phyloP scores from a whole-genome alignment of 2,113 vertebrate species.

The Glaucidium brasilianum region DNA sequence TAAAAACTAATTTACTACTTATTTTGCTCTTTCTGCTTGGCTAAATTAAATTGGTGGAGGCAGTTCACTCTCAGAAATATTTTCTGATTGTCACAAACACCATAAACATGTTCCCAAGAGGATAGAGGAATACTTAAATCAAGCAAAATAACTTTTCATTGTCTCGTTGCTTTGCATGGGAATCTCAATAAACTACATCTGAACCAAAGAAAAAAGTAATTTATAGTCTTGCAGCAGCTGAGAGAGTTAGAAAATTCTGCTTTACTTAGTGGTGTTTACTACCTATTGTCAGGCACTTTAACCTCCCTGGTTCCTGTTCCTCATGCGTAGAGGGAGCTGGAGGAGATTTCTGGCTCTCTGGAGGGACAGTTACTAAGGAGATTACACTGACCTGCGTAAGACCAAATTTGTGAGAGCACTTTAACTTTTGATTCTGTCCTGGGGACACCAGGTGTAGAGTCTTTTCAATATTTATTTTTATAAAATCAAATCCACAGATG shows the following conservation, averaged over 20 bases:
- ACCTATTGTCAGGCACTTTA: neutral
- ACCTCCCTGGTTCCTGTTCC: neutral
- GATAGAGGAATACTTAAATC: neutral
- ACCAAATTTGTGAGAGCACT: neutral
- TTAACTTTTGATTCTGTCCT: neutral
- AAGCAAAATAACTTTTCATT: neutral
- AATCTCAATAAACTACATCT: neutral
- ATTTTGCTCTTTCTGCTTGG: neutral
- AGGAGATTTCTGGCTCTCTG: neutral
- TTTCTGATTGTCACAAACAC: neutral
- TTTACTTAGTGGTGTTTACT: neutral
- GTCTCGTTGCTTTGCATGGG: neutral
- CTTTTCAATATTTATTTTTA: neutral
- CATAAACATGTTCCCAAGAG: neutral
- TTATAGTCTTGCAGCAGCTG: neutral
- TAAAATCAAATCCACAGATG: neutral
- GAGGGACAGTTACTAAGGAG: neutral
- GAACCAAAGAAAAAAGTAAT: neutral
- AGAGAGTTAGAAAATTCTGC: neutral
- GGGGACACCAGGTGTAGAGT: neutral
- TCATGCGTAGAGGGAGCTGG: neutral
- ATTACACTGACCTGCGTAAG: neutral
- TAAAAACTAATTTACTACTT: constrained; percentile 13
- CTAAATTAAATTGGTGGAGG: constrained; percentile 1
- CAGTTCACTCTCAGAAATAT: neutral